Base-by-base conservation (phyloP, 1,140 invertebrate species). In the Copidosoma floridanum region DNA sequence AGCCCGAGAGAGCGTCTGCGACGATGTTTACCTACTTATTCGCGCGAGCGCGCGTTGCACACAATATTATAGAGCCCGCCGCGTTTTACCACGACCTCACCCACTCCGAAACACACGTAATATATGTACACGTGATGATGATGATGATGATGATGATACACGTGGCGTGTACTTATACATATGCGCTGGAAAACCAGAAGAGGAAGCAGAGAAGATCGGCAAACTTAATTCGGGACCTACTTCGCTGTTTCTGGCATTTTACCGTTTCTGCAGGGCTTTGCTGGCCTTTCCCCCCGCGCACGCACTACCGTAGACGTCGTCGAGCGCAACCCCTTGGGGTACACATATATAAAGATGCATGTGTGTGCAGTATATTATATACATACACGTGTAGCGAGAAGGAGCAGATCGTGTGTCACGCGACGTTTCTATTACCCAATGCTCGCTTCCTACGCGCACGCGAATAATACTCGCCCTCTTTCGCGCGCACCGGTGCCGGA, bases 181-280 rank as follows among this genome's bases (percentile, higher is more conserved):
- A 14, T 10, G 32, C 32, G n/a, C n/a, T n/a, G n/a, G n/a, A n/a
- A n/a, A 35, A 41, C 18, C 20, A n/a, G n/a, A n/a, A n/a, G 20
- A 48, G 46, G 5, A 14, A 20, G 35, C 7, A 1, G 35, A 21
- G 16, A 37, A 18, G n/a, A 44, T 38, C 20, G 58, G 48, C 29
- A 51, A 61, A 61, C 44, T 61, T 61, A 54, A 55, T 61, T 56
- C 52, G 46, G 52, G 20, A 0, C 20, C 23, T 6, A 61, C 37
- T 51, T 61, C 59, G 53, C 21, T 61, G 59, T 56, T 61, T 61
- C 52, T 61, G 59, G 59, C 59, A 55, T 61, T 56, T 61, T 43
- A 51, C 26, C 52, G 44, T 7, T 21, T 11, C n/a, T 8, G 32
- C 5, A 27, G 18, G 41, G 27, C 35, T 27, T 35, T 20, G 43